Percentiles rank a stretch among this genome's conserved stretches.
Conservation (phyloP, 2,113 vertebrate genomes). For the Natator depressus region DNA sequence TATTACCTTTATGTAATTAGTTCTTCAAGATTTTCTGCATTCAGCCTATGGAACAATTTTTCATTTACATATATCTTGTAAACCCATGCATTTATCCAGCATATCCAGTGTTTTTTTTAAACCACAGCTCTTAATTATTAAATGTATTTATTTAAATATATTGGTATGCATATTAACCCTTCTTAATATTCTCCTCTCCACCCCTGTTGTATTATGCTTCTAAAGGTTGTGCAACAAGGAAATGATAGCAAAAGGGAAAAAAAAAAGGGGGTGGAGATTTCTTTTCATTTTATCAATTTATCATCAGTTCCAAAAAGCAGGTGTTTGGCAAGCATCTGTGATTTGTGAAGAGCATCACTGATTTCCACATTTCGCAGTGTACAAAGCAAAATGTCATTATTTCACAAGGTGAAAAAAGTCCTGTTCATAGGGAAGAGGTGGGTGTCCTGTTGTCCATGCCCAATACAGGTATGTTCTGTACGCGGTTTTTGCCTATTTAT, state of each 20-base stretch:
- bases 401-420: background rate
- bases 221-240: background rate
- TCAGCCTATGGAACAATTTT: background rate
- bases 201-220: background rate
- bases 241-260: background rate
- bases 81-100: background rate
- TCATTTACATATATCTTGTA: background rate
- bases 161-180: background rate
- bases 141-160: background rate
- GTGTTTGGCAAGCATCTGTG: background rate
- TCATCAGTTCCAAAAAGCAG: background rate
- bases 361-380: background rate
- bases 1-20: background rate
- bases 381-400: background rate
- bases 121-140: background rate
- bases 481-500: background rate
- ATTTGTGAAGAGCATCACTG: background rate
- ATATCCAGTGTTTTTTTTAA: background rate
- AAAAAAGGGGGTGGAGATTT: accelerated
- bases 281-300: background rate
- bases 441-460: background rate
- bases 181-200: background rate
- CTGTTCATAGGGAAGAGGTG: background rate
- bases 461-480: background rate
- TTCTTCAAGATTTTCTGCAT: background rate